Percentiles rank a stretch among this genome's conserved stretches.
These are phyloP conservation scores for Coregonus sp. DNA, from an alignment of 2,797 vertebrate genomes.

Conservation along the genomic window DNA sequence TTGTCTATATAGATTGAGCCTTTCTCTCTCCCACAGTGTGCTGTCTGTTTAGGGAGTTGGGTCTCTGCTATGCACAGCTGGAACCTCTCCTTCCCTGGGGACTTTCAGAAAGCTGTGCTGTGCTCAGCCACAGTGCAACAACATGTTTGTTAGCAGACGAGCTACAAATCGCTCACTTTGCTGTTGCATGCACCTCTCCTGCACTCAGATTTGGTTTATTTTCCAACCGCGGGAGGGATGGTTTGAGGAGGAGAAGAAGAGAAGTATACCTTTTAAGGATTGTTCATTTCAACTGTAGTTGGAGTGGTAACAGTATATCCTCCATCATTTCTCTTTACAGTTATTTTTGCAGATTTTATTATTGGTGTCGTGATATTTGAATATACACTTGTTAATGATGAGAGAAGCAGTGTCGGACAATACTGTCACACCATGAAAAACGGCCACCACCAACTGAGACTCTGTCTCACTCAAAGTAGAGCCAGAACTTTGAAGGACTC, in stretches of 20 bases:
- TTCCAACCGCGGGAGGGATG: neutral
- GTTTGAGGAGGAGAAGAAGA: neutral
- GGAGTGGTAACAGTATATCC: neutral
- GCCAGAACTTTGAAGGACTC: neutral
- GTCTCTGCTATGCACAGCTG: constrained; percentile 1
- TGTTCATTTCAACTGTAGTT: neutral
- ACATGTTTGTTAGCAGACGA: neutral
- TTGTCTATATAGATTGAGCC: neutral
- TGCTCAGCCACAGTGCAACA: neutral
- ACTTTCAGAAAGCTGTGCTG: constrained; percentile 8
- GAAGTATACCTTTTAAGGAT: neutral
- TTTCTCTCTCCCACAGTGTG: too few relatives aligned
- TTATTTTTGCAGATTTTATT: neutral
- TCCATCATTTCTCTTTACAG: too few relatives aligned
- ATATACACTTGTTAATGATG: neutral
- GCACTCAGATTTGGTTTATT: neutral
- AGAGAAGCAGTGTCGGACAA: neutral
- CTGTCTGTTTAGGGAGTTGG: constrained; percentile 1
- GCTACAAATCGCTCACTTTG: neutral
- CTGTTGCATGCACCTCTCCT: neutral
- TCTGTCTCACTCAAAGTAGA: neutral
- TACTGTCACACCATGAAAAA: neutral
- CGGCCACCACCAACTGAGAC: neutral
- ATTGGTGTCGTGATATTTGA: neutral
- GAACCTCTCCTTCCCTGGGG: neutral